Conservation (phyloP, 1,140 invertebrate species). For the Calycopis cecrops region DNA sequence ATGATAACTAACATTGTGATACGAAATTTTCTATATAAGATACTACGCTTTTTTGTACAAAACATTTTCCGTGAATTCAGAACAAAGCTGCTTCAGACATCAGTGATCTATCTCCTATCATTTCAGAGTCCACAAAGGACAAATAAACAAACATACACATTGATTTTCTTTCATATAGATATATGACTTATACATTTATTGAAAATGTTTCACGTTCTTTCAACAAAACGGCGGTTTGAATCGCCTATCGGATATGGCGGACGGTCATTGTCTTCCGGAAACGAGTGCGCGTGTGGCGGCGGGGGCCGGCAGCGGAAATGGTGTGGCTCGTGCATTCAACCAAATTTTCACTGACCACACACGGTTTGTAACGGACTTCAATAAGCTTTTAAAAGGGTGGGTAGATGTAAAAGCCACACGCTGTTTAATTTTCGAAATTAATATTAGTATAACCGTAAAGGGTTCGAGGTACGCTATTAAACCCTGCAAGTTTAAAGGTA, state of each 20-base stretch:
- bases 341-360: slow-evolving; percentile 16
- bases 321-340: slow-evolving; percentile 21
- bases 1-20: too few species aligned
- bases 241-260: slow-evolving; percentile 50
- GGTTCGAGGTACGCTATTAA: too few species aligned
- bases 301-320: slow-evolving; percentile 44
- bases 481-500: too few species aligned
- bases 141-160: too few species aligned
- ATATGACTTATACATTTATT: too few species aligned
- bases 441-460: not conserved
- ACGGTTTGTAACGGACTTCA: slow-evolving; percentile 13
- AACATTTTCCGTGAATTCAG: too few species aligned
- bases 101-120: too few species aligned
- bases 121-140: too few species aligned
- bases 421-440: not conserved
- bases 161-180: too few species aligned
- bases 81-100: too few species aligned
- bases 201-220: slow-evolving; percentile 1
- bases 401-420: not conserved
- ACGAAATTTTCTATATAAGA: too few species aligned
- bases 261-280: slow-evolving; percentile 61
- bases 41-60: too few species aligned
- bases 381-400: slow-evolving; percentile 1
- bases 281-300: slow-evolving; percentile 39
- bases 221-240: slow-evolving; percentile 31